Base-by-base conservation (phyloP, 2,113 vertebrate genomes). In the Atrichornis clamosus region DNA sequence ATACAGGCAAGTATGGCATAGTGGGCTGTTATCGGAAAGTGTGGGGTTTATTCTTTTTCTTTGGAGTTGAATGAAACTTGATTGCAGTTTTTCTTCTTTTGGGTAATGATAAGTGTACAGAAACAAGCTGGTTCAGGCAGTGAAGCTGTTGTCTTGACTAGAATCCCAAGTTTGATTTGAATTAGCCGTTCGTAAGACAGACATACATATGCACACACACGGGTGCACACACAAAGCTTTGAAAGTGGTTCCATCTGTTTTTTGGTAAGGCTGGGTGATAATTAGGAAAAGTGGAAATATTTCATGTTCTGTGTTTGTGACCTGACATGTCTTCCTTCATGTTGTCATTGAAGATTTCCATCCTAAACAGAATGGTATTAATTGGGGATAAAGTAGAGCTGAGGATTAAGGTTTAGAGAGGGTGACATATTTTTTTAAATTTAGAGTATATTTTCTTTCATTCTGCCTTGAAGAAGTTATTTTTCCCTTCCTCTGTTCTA, bases 231-330 rank as follows among this genome's bases (percentile, higher is more conserved):
- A 93, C 94, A 90, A 90, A 96, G 90, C 88, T 93, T 93, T 68
- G 92, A 97, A 97, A 97, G 92, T 76, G 84, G 84, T 89, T 95
- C 97, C 97, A 97, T 97, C 96, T 97, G 96, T 33, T 96, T 98
- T 97, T 94, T 69, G 62, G 95, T 95, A 94, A 97, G 87, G n/a
- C 95, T 97, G 83, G 94, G 95, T 96, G 96, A 95, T 95, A 97
- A 98, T 97, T 97, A 98, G 94, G 82, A 94, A 93, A 96, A 95
- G 41, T 94, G 87, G 89, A 97, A 93, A 91, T 92, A 97, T 93
- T 97, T 97, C 90, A 86, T 96, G 75, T 92, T 97, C 94, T 95
- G 91, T 12, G 14, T 97, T 91, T 96, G 92, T 96, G 97, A 95
- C 93, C 96, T 91, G 87, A 96, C 55, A 60, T 94, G 67, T 94